phyloP scores from a whole-genome alignment of 2,888 invertebrate genomes.

The Protophormia terraenovae region DNA sequence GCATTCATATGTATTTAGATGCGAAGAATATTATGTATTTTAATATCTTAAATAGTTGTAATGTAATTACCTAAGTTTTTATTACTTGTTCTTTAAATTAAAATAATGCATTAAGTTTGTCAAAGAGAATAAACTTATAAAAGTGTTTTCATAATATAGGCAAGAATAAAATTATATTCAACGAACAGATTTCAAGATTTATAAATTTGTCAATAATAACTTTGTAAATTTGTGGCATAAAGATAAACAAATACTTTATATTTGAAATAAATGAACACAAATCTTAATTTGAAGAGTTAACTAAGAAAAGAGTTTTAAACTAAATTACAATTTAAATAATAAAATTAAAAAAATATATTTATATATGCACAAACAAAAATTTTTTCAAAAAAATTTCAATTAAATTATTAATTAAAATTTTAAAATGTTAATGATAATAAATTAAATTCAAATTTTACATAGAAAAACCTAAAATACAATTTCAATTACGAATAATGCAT shows the following conservation, averaged over 20 bases:
- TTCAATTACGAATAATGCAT: too few relatives aligned
- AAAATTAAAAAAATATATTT: too few relatives aligned
- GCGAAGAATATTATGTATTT: not conserved
- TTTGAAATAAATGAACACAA: too few relatives aligned
- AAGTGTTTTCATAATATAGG: not conserved
- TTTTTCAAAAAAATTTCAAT: not conserved
- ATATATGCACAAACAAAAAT: too few relatives aligned
- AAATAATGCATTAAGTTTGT: conserved; percentile 6
- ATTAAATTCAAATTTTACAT: too few relatives aligned
- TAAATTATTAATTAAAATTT: too few relatives aligned
- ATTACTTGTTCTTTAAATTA: conserved; percentile 17
- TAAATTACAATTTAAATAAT: too few relatives aligned
- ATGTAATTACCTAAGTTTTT: conserved; percentile 43
- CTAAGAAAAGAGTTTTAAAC: too few relatives aligned
- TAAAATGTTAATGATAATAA: too few relatives aligned
- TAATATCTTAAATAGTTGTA: conserved; percentile 50
- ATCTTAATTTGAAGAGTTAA: too few relatives aligned
- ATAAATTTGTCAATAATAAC: not conserved
- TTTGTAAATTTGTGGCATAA: not conserved
- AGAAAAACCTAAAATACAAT: too few relatives aligned
- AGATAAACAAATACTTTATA: not conserved
- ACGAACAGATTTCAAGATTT: not conserved
- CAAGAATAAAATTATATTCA: not conserved
- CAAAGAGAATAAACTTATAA: conserved; percentile 4
- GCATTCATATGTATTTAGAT: not conserved